These are phyloP conservation scores for Orchestia grillus DNA, from an alignment of 1,140 invertebrate species.

Conservation along the genomic window DNA sequence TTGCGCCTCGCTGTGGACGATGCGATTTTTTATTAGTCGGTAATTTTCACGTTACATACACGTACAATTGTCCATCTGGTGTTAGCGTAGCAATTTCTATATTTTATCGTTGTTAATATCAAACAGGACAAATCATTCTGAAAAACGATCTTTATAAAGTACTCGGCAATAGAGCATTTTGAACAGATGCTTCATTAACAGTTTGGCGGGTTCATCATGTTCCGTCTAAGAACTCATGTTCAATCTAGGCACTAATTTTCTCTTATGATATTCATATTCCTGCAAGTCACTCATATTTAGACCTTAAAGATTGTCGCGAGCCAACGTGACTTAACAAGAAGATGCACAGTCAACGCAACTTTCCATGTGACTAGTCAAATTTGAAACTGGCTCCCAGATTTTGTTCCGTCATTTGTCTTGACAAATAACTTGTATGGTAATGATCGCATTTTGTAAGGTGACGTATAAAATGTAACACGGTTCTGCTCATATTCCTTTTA, in stretches of 20 bases:
- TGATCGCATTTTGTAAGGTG: not conserved
- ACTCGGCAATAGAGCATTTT: too few relatives aligned
- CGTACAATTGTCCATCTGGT: too few relatives aligned
- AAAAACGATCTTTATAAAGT: too few relatives aligned
- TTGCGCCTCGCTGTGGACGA: not conserved
- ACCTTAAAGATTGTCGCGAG: not conserved
- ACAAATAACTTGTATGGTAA: not conserved
- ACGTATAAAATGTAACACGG: not conserved
- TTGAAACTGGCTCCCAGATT: not conserved
- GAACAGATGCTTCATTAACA: not conserved
- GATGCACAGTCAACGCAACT: not conserved
- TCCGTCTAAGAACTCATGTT: not conserved
- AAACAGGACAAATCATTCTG: not conserved
- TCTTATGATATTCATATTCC: not conserved
- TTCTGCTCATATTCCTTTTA: not conserved
- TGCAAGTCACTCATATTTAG: not conserved
- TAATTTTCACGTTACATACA: not conserved
- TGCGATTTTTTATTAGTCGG: not conserved
- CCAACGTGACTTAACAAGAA: not conserved
- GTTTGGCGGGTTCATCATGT: not conserved
- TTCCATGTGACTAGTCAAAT: not conserved
- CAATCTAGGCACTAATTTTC: too few relatives aligned
- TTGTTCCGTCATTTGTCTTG: not conserved
- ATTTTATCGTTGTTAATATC: not conserved
- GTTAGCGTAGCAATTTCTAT: not conserved